Percentiles rank a stretch among this genome's conserved stretches.
Evolutionary conservation across 2,113 vertebrate species (phyloP).

Genomic region (Hiodon alosoides): DNA sequence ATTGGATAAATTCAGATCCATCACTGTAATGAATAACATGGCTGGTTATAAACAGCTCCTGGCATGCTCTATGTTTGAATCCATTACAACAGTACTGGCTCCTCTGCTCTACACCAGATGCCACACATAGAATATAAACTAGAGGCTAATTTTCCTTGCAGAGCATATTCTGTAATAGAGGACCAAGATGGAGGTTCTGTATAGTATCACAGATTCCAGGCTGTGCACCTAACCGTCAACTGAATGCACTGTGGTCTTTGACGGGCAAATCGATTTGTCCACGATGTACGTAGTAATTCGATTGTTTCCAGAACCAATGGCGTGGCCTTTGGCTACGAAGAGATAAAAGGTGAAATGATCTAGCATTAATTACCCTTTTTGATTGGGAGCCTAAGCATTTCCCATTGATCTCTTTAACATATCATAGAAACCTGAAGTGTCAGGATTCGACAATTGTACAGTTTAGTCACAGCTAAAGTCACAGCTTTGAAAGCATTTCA

Average conservation of each 20-base stretch:
- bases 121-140: background rate
- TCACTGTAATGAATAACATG: slow-evolving; percentile 6
- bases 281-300: background rate
- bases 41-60: background rate
- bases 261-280: background rate
- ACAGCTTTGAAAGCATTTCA: background rate
- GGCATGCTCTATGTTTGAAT: background rate
- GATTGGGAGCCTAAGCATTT: background rate
- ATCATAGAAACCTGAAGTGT: background rate
- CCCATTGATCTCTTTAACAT: background rate
- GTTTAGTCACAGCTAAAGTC: background rate
- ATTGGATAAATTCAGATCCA: background rate
- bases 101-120: background rate
- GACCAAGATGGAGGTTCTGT: background rate
- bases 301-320: background rate
- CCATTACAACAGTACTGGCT: background rate
- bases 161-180: slow-evolving; percentile 4
- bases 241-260: background rate
- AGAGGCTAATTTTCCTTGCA: background rate
- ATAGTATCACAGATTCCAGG: background rate
- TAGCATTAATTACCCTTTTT: background rate
- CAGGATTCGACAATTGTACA: background rate
- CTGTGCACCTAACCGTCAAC: background rate
- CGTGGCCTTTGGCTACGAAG: background rate
- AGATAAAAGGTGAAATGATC: background rate